Evolutionary conservation across 2,113 vertebrate species (phyloP).

Genomic region (Vicugna pacos): DNA sequence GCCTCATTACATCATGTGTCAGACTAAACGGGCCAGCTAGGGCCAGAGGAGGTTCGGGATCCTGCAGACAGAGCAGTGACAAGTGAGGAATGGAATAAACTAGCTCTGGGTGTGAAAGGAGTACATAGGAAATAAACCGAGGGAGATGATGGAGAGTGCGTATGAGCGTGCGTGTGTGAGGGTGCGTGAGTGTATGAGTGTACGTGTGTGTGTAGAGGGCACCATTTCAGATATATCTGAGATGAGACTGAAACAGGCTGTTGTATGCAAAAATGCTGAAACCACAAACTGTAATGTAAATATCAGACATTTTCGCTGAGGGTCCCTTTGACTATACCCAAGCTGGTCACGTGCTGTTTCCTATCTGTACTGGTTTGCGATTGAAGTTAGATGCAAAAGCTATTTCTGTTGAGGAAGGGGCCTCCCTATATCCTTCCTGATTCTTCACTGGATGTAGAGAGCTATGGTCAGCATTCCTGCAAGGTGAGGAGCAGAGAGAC

Average conservation of each 20-base stretch:
- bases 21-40: not conserved
- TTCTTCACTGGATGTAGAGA: not conserved
- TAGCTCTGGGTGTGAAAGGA: not conserved
- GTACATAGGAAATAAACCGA: too few species aligned
- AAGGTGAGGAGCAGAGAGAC: not conserved
- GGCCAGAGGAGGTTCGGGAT: not conserved
- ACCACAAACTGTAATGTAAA: not conserved
- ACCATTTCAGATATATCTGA: not conserved
- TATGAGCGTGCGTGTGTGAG: not conserved
- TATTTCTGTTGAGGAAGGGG: not conserved
- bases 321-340: not conserved
- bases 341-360: not conserved
- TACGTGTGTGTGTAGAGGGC: not conserved
- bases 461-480: not conserved
- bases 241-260: not conserved
- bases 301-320: not conserved
- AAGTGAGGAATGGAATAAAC: not conserved
- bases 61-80: not conserved
- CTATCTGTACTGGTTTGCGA: not conserved
- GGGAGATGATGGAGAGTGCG: fast-evolving
- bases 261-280: not conserved
- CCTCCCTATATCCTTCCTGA: not conserved
- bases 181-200: too few species aligned
- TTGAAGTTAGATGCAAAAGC: not conserved
- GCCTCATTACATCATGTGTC: fast-evolving